These are phyloP conservation scores for Amiota communis DNA, from an alignment of 2,888 invertebrate species.

Conservation along the genomic window DNA sequence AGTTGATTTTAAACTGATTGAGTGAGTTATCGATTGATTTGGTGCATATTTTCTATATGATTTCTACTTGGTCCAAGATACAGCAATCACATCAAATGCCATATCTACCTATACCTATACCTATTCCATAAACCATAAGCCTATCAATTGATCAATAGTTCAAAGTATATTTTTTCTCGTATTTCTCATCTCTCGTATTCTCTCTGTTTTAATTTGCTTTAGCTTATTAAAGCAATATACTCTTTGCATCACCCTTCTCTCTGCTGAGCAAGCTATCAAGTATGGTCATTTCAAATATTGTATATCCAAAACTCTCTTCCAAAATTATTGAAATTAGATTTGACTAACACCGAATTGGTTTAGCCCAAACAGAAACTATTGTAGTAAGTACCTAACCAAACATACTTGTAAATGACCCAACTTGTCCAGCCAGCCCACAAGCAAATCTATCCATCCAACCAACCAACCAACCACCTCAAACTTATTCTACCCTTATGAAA, in stretches of 20 bases:
- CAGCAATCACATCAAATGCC: neutral
- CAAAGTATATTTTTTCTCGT: too few relatives aligned
- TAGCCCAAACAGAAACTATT: neutral
- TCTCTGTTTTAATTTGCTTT: too few relatives aligned
- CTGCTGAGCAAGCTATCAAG: conserved; percentile 23
- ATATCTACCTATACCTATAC: neutral
- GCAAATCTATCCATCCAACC: neutral
- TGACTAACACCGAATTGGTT: neutral
- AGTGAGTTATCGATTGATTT: neutral
- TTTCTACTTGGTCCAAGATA: neutral
- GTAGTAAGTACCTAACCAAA: conserved; percentile 2
- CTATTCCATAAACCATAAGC: neutral
- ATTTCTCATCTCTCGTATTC: too few relatives aligned
- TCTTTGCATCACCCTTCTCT: neutral
- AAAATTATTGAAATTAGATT: conserved; percentile 26
- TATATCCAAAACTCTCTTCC: neutral
- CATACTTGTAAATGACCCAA: conserved; percentile 14
- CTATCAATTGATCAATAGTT: too few relatives aligned
- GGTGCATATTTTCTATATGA: neutral
- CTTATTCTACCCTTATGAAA: neutral
- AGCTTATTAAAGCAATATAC: too few relatives aligned
- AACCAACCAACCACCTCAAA: neutral
- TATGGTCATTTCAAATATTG: conserved; percentile 34
- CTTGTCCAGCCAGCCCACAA: neutral
- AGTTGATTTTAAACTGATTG: conserved; percentile 52